Evolutionary conservation across 2,888 invertebrate species (phyloP).

Genomic region (Hirtodrosophila confusa): DNA sequence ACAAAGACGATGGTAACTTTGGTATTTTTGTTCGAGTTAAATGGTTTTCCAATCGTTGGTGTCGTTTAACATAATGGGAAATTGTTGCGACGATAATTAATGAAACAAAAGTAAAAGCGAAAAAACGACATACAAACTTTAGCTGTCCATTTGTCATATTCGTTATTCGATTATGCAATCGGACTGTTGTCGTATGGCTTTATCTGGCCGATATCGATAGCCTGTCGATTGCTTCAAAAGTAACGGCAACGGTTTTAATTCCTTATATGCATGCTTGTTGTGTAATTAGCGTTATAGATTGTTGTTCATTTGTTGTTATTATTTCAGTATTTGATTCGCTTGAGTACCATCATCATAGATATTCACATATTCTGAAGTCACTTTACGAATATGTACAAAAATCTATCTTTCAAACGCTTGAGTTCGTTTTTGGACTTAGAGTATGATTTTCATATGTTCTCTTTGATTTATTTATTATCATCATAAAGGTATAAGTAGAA

Average conservation of each 20-base stretch:
- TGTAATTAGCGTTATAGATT: not conserved
- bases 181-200: conserved; percentile 3
- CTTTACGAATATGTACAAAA: too few species aligned
- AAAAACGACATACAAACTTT: conserved; percentile 4
- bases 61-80: conserved; percentile 61
- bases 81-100: conserved; percentile 59
- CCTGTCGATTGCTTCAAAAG: conserved; percentile 4
- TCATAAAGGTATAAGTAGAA: too few species aligned
- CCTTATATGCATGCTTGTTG: conserved; percentile 5
- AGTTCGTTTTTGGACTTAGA: too few species aligned
- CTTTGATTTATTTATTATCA: too few species aligned
- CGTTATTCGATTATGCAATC: conserved; percentile 33
- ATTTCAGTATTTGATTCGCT: too few species aligned
- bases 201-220: conserved; percentile 37
- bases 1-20: conserved; percentile 13
- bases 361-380: too few species aligned
- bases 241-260: conserved; percentile 24
- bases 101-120: conserved; percentile 72
- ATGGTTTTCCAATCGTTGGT: conserved; percentile 52
- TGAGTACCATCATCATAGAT: too few species aligned
- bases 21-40: conserved; percentile 26
- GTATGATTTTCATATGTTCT: too few species aligned
- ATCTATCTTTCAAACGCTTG: too few species aligned
- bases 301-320: too few species aligned
- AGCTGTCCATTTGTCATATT: conserved; percentile 33